Conservation (phyloP, 1,140 invertebrate species). For the Drosophila auraria region DNA sequence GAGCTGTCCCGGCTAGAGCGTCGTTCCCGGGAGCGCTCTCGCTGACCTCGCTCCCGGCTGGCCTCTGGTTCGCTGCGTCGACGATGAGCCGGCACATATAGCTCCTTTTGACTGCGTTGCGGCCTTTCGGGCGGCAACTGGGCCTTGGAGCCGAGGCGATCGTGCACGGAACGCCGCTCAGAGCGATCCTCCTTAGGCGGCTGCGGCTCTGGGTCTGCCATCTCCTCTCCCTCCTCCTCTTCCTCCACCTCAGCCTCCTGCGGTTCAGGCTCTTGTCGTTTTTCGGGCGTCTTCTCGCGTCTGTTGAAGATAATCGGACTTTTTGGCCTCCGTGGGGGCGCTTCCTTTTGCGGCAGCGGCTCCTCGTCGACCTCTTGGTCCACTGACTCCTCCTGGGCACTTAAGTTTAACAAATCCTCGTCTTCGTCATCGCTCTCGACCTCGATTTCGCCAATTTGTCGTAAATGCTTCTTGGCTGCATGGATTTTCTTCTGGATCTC, state of each 20-base stretch:
- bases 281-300: slow-evolving; percentile 50
- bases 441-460: slow-evolving; percentile 75
- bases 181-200: slow-evolving; percentile 38
- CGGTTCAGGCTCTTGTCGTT: not conserved
- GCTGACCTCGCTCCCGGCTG: slow-evolving; percentile 52
- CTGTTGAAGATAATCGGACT: slow-evolving; percentile 80
- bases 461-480: slow-evolving; percentile 85
- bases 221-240: not conserved
- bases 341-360: slow-evolving; percentile 9
- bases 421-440: slow-evolving; percentile 76
- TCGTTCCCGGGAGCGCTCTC: slow-evolving; percentile 51
- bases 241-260: not conserved
- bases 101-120: slow-evolving; percentile 65
- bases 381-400: slow-evolving; percentile 83
- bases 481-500: slow-evolving; percentile 85
- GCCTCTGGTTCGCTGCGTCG: slow-evolving; percentile 55
- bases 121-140: slow-evolving; percentile 27
- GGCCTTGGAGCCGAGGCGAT: slow-evolving; percentile 72
- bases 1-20: slow-evolving; percentile 30
- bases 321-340: slow-evolving; percentile 50
- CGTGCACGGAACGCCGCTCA: slow-evolving; percentile 72
- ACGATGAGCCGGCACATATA: slow-evolving; percentile 78
- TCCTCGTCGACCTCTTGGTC: slow-evolving; percentile 20
- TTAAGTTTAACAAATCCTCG: slow-evolving; percentile 87
- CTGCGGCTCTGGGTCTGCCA: not conserved